Conservation (phyloP, 2,113 vertebrate genomes). For the Apistogramma diplotaenia region DNA sequence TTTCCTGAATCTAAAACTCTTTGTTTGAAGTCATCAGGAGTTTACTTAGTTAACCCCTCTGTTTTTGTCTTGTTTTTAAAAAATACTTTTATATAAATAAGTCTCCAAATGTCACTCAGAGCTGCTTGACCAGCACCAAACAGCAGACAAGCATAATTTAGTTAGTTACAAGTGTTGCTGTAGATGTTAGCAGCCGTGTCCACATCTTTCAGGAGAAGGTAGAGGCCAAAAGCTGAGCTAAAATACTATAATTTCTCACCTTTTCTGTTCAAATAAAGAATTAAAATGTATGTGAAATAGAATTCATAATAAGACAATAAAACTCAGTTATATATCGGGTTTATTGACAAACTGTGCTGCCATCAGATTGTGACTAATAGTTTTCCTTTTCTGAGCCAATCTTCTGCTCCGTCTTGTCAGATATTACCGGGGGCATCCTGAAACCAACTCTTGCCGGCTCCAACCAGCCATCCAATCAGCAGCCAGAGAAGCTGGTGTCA, state of each 20-base stretch:
- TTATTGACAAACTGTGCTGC: not conserved
- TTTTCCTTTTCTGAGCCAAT: not conserved
- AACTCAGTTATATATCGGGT: not conserved
- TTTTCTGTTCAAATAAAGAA: not conserved
- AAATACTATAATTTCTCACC: not conserved
- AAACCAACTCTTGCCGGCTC: conserved; percentile 93
- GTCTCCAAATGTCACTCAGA: not conserved
- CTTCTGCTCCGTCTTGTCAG: conserved; percentile 44
- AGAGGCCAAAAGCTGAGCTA: not conserved
- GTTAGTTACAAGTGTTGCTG: not conserved
- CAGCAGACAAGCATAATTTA: not conserved
- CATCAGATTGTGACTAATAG: not conserved
- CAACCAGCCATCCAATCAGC: conserved; percentile 84
- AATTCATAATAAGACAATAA: not conserved
- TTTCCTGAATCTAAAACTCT: not conserved
- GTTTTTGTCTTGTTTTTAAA: not conserved
- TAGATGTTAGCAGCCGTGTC: not conserved
- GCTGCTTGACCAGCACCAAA: not conserved
- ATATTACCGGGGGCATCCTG: conserved; percentile 89
- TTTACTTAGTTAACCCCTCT: not conserved
- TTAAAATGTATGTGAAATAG: not conserved
- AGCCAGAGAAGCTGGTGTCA: conserved; percentile 91
- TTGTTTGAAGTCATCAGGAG: not conserved
- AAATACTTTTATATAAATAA: not conserved
- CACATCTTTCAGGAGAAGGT: not conserved